A percentile compares a stretch with the other conserved stretches of the same genome.
These are phyloP conservation scores for Melinopterus prodromus DNA, from an alignment of 2,888 invertebrate species.

Conservation along the genomic window DNA sequence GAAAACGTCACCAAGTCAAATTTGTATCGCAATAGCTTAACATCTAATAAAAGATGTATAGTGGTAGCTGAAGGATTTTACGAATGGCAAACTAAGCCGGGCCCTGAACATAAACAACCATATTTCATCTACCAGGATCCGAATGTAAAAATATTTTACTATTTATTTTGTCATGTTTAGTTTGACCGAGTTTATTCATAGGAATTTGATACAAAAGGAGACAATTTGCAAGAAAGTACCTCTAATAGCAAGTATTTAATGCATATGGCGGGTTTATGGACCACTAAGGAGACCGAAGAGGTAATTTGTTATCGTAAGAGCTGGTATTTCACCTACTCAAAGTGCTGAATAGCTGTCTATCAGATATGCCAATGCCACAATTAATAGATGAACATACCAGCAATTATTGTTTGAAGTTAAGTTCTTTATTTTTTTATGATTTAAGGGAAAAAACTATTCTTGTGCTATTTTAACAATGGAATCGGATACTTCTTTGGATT, in stretches of 20 bases:
- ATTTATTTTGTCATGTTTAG: conserved; percentile 16
- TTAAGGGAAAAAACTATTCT: conserved; percentile 40
- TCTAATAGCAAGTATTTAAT: conserved; percentile 72
- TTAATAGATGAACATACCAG: too few species aligned
- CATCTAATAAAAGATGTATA: conserved; percentile 77
- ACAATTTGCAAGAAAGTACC: conserved; percentile 60
- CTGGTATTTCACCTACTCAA: conserved; percentile 13
- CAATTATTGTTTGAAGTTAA: not conserved
- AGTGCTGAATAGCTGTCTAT: too few species aligned
- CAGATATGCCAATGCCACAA: too few species aligned
- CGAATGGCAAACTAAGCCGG: conserved; percentile 78
- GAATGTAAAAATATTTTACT: not conserved
- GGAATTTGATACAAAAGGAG: not conserved
- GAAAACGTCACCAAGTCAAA: conserved; percentile 42
- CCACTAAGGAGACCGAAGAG: conserved; percentile 64
- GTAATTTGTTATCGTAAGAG: conserved; percentile 61
- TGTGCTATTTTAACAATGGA: conserved; percentile 83
- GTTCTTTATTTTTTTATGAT: conserved; percentile 15
- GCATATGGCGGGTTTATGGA: conserved; percentile 78
- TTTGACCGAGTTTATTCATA: not conserved
- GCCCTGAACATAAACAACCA: conserved; percentile 71
- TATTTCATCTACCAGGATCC: conserved; percentile 71
- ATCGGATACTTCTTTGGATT: conserved; percentile 70
- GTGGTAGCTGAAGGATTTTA: conserved; percentile 84
- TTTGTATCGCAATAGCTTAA: conserved; percentile 69